Conservation (phyloP, 2,888 invertebrate genomes). For the Julus scanicus region DNA sequence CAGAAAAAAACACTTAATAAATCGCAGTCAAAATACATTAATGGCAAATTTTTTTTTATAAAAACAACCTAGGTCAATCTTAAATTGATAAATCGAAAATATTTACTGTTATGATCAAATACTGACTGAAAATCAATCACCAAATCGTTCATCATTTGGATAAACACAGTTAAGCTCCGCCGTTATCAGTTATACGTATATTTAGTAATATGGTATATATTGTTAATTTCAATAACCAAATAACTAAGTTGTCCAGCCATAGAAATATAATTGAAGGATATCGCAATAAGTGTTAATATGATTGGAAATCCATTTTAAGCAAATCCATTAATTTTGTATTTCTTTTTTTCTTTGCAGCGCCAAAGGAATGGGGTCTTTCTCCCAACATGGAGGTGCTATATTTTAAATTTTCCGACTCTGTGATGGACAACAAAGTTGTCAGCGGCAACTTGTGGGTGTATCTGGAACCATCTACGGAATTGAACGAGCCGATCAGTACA, state of each 20-base stretch:
- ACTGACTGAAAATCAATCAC: background rate
- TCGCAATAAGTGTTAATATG: too few relatives aligned
- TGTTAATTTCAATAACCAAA: too few relatives aligned
- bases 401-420: constrained; percentile 78
- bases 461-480: constrained; percentile 66
- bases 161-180: background rate
- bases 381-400: constrained; percentile 76
- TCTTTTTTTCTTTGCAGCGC: constrained; percentile 67
- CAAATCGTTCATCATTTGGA: background rate
- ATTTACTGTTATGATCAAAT: background rate
- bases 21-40: background rate
- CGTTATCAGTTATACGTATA: too few relatives aligned
- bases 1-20: background rate
- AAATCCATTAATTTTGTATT: background rate
- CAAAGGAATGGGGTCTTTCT: constrained; percentile 75
- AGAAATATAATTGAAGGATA: too few relatives aligned
- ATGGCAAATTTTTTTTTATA: background rate
- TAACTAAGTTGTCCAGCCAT: too few relatives aligned
- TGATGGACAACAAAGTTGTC: constrained; percentile 75
- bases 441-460: constrained; percentile 78
- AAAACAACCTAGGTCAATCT: background rate
- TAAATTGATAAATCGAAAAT: background rate
- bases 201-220: too few relatives aligned
- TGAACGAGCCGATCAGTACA: constrained; percentile 41
- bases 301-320: too few relatives aligned